A percentile compares a stretch with the other conserved stretches of the same genome.
phyloP scores from a whole-genome alignment of 2,113 vertebrate species.

The Uria aalge region DNA sequence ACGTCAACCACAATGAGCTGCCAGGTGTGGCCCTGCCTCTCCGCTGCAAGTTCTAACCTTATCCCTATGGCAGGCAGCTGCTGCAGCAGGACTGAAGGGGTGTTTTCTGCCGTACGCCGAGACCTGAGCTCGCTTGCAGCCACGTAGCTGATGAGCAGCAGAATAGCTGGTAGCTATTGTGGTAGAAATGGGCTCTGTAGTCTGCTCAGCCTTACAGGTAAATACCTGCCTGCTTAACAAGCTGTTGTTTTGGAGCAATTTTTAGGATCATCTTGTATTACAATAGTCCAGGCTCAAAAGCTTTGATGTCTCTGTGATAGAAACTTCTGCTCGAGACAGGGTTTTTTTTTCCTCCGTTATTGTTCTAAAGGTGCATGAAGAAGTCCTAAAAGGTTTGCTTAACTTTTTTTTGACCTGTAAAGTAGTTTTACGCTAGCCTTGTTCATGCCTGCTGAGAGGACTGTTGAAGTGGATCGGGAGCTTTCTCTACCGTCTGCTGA shows the following conservation, averaged over 20 bases:
- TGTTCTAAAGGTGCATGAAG: neutral
- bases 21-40: neutral
- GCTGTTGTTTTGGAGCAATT: neutral
- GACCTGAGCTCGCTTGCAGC: neutral
- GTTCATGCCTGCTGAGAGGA: neutral
- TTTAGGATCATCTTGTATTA: constrained; percentile 7
- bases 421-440: neutral
- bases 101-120: neutral
- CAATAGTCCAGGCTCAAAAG: neutral
- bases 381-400: neutral
- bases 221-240: constrained; percentile 27
- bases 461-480: neutral
- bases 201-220: neutral
- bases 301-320: neutral
- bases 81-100: neutral
- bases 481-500: neutral
- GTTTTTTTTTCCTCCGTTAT: neutral
- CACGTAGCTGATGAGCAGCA: neutral
- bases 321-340: neutral
- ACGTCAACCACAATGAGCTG: neutral
- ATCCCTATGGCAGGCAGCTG: neutral
- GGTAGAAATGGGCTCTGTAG: neutral
- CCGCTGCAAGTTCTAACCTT: neutral
- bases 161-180: neutral
- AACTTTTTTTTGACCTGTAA: neutral